phyloP scores from a whole-genome alignment of 1,140 invertebrate species.

The Drosophila azteca region DNA sequence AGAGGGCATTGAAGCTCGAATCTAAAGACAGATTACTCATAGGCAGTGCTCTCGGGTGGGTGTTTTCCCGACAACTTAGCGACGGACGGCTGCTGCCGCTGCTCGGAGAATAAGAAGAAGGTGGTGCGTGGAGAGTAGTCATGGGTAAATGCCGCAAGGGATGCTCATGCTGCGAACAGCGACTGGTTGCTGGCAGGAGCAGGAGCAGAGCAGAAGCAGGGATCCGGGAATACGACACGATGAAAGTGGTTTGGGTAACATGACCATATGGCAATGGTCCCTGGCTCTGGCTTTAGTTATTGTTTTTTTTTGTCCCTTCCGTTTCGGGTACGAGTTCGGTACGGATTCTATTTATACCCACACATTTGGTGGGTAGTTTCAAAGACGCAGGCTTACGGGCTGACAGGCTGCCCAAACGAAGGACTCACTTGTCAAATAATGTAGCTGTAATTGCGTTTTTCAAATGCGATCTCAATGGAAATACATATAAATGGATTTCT shows the following conservation, averaged over 20 bases:
- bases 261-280: slow-evolving; percentile 65
- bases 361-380: slow-evolving; percentile 21
- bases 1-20: slow-evolving; percentile 9
- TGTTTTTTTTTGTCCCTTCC: slow-evolving; percentile 41
- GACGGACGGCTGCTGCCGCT: slow-evolving; percentile 13
- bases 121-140: slow-evolving; percentile 40
- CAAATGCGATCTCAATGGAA: slow-evolving; percentile 15
- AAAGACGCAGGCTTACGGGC: not conserved
- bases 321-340: not conserved
- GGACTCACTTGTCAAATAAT: slow-evolving; percentile 46
- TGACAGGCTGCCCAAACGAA: slow-evolving; percentile 6
- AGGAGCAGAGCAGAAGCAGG: slow-evolving; percentile 4
- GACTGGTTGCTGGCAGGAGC: slow-evolving; percentile 38
- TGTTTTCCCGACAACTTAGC: slow-evolving; percentile 29
- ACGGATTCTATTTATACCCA: slow-evolving; percentile 36
- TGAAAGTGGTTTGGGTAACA: slow-evolving; percentile 58
- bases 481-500: not conserved
- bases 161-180: slow-evolving; percentile 47
- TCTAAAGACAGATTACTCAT: slow-evolving; percentile 63
- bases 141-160: slow-evolving; percentile 47
- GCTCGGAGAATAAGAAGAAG: slow-evolving; percentile 25
- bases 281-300: slow-evolving; percentile 42
- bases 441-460: slow-evolving; percentile 59
- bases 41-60: slow-evolving; percentile 47
- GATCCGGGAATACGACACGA: slow-evolving; percentile 54